Conservation (phyloP, 2,888 invertebrate genomes). For the Chymomyza procnemis region DNA sequence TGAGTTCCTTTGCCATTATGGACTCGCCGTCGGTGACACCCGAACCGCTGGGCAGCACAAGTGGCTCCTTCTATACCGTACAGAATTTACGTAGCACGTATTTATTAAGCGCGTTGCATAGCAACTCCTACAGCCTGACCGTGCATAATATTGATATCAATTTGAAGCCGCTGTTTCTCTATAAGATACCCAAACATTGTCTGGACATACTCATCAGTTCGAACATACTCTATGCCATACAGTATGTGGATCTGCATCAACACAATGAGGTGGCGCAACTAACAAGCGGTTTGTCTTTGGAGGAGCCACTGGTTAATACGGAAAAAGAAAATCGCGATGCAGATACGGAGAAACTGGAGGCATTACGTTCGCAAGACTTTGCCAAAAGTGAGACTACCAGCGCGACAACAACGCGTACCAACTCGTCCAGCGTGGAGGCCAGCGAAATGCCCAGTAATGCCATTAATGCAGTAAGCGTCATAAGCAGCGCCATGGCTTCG, state of each 20-base stretch:
- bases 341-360: conserved; percentile 60
- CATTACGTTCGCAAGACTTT: conserved; percentile 11
- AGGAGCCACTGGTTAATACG: conserved; percentile 56
- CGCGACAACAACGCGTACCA: conserved; percentile 48
- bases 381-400: conserved; percentile 52
- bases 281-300: conserved; percentile 36
- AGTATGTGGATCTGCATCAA: conserved; percentile 78
- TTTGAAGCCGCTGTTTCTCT: conserved; percentile 83
- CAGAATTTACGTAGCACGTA: conserved; percentile 77
- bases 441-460: conserved; percentile 64
- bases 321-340: conserved; percentile 64
- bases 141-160: conserved; percentile 84
- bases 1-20: conserved; percentile 76
- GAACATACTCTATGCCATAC: conserved; percentile 82
- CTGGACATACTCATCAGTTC: conserved; percentile 84
- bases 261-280: conserved; percentile 39
- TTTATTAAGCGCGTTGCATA: conserved; percentile 77
- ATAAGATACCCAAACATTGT: conserved; percentile 83
- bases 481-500: conserved; percentile 78
- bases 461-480: conserved; percentile 77
- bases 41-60: conserved; percentile 75
- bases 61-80: conserved; percentile 77
- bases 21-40: conserved; percentile 77
- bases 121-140: conserved; percentile 76
- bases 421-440: conserved; percentile 49